Percentiles rank a stretch among this genome's conserved stretches.
These are phyloP conservation scores for Julus scanicus DNA, from an alignment of 2,888 invertebrate genomes.

Conservation along the genomic window DNA sequence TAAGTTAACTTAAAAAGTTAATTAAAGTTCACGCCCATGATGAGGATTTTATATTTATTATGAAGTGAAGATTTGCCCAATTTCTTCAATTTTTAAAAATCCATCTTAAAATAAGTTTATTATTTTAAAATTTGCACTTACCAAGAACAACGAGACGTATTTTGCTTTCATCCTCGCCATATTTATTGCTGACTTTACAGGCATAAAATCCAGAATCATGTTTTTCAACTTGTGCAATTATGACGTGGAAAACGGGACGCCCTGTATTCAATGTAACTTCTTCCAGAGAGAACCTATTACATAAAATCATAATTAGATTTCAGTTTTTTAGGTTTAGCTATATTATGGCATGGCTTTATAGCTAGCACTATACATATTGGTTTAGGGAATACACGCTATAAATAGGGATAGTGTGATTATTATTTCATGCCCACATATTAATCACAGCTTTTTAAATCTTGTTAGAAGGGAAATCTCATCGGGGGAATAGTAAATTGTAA, in stretches of 20 bases:
- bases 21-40: too few relatives aligned
- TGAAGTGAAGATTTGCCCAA: too few relatives aligned
- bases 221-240: slow-evolving; percentile 48
- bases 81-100: too few relatives aligned
- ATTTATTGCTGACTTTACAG: slow-evolving; percentile 52
- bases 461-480: background rate
- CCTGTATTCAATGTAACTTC: slow-evolving; percentile 42
- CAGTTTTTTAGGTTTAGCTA: background rate
- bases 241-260: slow-evolving; percentile 52
- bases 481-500: slow-evolving; percentile 44
- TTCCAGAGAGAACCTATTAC: slow-evolving; percentile 46
- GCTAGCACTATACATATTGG: background rate
- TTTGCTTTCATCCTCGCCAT: slow-evolving; percentile 53
- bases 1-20: too few relatives aligned
- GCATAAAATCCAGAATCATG: slow-evolving; percentile 53
- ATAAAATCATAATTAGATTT: slow-evolving; percentile 32
- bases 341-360: too few relatives aligned
- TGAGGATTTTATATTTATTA: too few relatives aligned
- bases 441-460: slow-evolving; percentile 47
- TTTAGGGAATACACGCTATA: background rate
- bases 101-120: background rate
- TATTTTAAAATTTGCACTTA: slow-evolving; percentile 45
- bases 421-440: slow-evolving; percentile 36
- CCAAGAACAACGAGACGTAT: slow-evolving; percentile 53
- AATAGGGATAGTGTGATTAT: slow-evolving; percentile 24